These are phyloP conservation scores for Elysia crispata DNA, from an alignment of 2,888 invertebrate species.

Conservation along the genomic window DNA sequence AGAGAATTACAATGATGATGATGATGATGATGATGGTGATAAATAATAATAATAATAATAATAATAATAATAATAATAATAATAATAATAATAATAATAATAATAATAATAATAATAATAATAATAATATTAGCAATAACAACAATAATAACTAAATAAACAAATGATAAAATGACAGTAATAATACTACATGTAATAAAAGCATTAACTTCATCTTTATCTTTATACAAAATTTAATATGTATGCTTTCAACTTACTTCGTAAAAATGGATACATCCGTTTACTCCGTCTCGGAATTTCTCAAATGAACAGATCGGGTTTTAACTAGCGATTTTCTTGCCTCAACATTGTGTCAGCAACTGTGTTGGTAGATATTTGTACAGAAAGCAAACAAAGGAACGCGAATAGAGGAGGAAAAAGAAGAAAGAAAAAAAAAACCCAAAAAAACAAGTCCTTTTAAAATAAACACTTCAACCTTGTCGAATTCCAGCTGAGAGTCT, in stretches of 20 bases:
- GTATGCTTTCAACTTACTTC: too few relatives aligned
- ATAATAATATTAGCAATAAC: not conserved
- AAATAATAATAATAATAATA: not conserved
- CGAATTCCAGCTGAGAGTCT: too few relatives aligned
- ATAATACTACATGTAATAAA: too few relatives aligned
- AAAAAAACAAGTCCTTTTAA: not conserved
- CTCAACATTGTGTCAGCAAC: too few relatives aligned
- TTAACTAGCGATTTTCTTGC: not conserved
- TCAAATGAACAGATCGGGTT: not conserved
- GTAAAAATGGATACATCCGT: too few relatives aligned
- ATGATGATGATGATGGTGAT: too few relatives aligned
- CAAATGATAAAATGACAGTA: too few relatives aligned
- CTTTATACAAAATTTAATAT: too few relatives aligned
- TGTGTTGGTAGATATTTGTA: not conserved
- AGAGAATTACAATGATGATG: too few relatives aligned
- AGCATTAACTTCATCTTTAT: too few relatives aligned
- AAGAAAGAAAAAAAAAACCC: not conserved
- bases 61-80: not conserved
- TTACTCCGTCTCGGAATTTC: too few relatives aligned
- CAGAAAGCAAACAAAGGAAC: not conserved
- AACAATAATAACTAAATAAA: too few relatives aligned
- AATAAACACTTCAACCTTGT: not conserved
- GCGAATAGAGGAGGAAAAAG: not conserved
- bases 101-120: constrained; percentile 19
- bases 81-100: constrained; percentile 19